These are phyloP conservation scores for Apogon talboti DNA, from an alignment of 2,797 vertebrate species.

Conservation along the genomic window DNA sequence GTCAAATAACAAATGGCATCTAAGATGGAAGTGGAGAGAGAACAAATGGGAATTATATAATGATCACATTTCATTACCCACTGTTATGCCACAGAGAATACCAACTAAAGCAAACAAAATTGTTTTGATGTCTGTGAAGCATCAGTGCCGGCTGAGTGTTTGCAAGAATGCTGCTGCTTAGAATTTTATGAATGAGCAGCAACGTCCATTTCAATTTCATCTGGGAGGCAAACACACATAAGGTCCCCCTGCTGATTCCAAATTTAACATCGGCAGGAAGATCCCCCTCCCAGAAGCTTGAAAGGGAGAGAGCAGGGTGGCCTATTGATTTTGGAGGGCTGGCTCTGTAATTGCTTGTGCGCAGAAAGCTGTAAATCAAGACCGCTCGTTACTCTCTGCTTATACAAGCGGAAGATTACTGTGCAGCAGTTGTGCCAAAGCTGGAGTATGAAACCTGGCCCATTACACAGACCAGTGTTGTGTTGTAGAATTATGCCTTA, in stretches of 20 bases:
- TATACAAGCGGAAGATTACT: conserved; percentile 69
- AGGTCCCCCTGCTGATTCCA: conserved; percentile 44
- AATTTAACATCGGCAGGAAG: conserved; percentile 26
- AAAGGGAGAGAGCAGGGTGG: conserved; percentile 34
- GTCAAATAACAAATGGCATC: conserved; percentile 71
- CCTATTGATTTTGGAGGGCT: conserved; percentile 70
- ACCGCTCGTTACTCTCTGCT: conserved; percentile 70
- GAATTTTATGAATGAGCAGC: conserved; percentile 77
- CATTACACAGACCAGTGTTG: conserved; percentile 37
- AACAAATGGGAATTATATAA: conserved; percentile 80
- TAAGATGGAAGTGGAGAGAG: conserved; percentile 65
- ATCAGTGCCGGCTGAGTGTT: conserved; percentile 61
- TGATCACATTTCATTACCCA: conserved; percentile 77
- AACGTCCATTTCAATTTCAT: conserved; percentile 64
- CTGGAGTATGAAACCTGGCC: conserved; percentile 61
- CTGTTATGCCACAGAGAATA: conserved; percentile 77
- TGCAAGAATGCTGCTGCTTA: conserved; percentile 59
- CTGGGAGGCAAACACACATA: conserved; percentile 40
- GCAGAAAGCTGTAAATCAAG: conserved; percentile 71
- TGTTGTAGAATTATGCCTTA: conserved; percentile 56
- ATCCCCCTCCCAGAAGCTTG: conserved; percentile 27
- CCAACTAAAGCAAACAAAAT: conserved; percentile 77
- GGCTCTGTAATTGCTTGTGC: conserved; percentile 64
- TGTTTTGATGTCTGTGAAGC: conserved; percentile 72
- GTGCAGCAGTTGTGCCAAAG: conserved; percentile 54